Evolutionary conservation across 1,140 invertebrate genomes (phyloP).

Genomic region (Pseudachorutes palmiensis): DNA sequence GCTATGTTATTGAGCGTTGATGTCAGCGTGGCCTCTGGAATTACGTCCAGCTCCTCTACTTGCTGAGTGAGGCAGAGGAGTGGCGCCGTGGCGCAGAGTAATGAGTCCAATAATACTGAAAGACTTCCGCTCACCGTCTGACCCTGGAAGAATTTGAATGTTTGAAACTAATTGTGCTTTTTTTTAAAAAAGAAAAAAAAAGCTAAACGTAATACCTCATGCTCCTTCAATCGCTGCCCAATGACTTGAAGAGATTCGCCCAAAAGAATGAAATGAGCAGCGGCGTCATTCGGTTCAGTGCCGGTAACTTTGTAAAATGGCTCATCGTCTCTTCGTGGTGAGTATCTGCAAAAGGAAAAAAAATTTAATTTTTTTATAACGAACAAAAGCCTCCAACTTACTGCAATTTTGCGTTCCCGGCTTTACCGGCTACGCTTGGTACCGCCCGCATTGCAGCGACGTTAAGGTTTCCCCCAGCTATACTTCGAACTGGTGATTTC

Average conservation of each 20-base stretch:
- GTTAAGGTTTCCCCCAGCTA: neutral
- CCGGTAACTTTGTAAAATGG: conserved; percentile 59
- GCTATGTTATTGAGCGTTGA: conserved; percentile 87
- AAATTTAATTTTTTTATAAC: neutral
- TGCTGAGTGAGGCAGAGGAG: conserved; percentile 78
- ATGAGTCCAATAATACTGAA: conserved; percentile 86
- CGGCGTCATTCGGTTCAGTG: conserved; percentile 78
- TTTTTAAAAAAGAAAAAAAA: too few relatives aligned
- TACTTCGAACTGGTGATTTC: neutral
- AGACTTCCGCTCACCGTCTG: conserved; percentile 89
- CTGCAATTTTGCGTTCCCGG: neutral
- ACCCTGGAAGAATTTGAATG: conserved; percentile 50
- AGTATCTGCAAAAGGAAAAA: conserved; percentile 16
- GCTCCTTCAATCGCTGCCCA: conserved; percentile 81
- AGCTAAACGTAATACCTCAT: conserved; percentile 55
- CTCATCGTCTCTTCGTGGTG: conserved; percentile 37
- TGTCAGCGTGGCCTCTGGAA: conserved; percentile 57
- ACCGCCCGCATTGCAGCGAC: neutral
- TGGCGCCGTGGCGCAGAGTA: conserved; percentile 85
- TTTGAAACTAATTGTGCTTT: neutral
- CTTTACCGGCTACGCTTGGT: neutral
- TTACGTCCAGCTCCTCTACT: conserved; percentile 66
- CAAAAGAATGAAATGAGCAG: conserved; percentile 82
- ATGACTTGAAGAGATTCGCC: conserved; percentile 90
- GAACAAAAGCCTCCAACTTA: neutral